These are phyloP conservation scores for Scolanthus callimorphus DNA, from an alignment of 92 coral and sea anemone species.

Conservation along the genomic window DNA sequence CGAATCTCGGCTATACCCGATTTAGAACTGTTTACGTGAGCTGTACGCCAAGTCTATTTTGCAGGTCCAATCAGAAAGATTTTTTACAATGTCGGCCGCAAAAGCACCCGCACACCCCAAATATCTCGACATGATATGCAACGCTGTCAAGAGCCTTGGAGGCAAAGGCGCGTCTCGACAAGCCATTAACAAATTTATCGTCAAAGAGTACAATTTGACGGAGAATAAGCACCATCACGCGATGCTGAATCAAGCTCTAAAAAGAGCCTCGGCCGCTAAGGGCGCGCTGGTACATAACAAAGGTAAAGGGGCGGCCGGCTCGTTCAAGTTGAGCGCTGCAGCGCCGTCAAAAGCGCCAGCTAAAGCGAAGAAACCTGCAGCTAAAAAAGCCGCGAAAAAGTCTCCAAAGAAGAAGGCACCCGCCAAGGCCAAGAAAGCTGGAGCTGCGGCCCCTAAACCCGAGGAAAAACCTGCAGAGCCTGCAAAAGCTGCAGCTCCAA, in stretches of 20 bases:
- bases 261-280: constrained; percentile 56
- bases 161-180: constrained; percentile 88
- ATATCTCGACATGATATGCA: constrained; percentile 65
- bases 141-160: constrained; percentile 56
- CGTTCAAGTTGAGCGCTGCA: constrained; percentile 67
- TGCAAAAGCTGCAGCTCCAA: constrained; percentile 13
- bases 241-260: constrained; percentile 72
- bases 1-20: constrained; percentile 1
- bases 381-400: constrained; percentile 37
- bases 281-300: constrained; percentile 76
- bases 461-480: constrained; percentile 15
- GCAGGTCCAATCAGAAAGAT: too few relatives aligned
- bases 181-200: constrained; percentile 76
- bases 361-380: constrained; percentile 24
- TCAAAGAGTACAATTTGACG: constrained; percentile 63
- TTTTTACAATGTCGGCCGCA: constrained; percentile 9
- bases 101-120: constrained; percentile 59
- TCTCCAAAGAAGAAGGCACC: constrained; percentile 15
- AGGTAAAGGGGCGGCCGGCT: constrained; percentile 85
- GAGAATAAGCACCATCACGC: constrained; percentile 75
- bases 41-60: too few relatives aligned
- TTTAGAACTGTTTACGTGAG: too few relatives aligned
- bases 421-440: constrained; percentile 4
- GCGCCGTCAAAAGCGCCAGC: constrained; percentile 26
- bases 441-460: constrained; percentile 9